Evolutionary conservation across 2,113 vertebrate genomes (phyloP).

Genomic region (Sylvilagus bachmani): DNA sequence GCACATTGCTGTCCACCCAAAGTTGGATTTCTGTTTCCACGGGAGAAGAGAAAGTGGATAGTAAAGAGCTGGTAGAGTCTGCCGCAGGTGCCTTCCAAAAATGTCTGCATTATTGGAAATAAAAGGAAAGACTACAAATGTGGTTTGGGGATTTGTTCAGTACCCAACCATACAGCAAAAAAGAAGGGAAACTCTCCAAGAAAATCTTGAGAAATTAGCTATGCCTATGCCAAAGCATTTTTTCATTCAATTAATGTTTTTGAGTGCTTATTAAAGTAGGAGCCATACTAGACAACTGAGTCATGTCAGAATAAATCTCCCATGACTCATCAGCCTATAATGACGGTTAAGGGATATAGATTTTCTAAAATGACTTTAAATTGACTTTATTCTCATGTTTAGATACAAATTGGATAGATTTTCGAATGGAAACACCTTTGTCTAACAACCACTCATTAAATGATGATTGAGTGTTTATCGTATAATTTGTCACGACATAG

Average conservation of each 20-base stretch:
- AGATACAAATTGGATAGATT: neutral
- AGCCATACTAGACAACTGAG: neutral
- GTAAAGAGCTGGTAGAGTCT: neutral
- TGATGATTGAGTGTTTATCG: neutral
- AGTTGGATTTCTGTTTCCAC: neutral
- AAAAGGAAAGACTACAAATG: slow-evolving; percentile 20
- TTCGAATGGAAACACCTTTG: neutral
- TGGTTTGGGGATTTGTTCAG: neutral
- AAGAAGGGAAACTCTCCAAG: neutral
- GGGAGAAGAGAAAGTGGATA: neutral
- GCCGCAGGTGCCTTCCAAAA: neutral
- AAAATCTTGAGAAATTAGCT: neutral
- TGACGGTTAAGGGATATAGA: neutral
- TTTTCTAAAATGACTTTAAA: neutral
- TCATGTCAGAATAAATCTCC: neutral
- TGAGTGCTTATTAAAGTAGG: neutral
- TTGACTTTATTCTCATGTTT: neutral
- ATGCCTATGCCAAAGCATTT: neutral
- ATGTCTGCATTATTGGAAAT: neutral
- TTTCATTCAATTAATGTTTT: neutral
- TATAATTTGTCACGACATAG: neutral
- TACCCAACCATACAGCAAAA: neutral
- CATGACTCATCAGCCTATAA: neutral
- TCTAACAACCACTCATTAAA: neutral
- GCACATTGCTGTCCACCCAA: neutral